phyloP scores from a whole-genome alignment of 1,140 invertebrate genomes.

The Schlechtendalia chinensis region DNA sequence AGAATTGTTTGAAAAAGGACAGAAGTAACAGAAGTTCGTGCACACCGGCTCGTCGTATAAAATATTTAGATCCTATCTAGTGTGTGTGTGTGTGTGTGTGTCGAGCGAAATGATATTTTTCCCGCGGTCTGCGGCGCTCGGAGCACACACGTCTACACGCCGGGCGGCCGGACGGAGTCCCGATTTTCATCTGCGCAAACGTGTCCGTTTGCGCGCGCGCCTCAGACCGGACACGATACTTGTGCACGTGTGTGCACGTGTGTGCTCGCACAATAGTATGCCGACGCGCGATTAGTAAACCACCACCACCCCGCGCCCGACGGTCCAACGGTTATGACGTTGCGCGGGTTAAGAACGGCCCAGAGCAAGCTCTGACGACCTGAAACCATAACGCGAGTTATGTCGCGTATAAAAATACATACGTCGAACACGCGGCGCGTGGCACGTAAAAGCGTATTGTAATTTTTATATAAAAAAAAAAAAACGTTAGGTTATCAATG shows the following conservation, averaged over 20 bases:
- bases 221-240: neutral
- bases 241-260: neutral
- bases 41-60: neutral
- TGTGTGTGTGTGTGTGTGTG: neutral
- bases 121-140: neutral
- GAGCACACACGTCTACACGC: neutral
- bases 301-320: too few species aligned
- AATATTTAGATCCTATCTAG: constrained; percentile 18
- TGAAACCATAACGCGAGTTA: neutral
- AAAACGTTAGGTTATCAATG: too few species aligned
- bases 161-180: neutral
- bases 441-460: neutral
- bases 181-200: neutral
- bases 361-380: neutral
- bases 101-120: constrained; percentile 6
- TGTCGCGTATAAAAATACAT: neutral
- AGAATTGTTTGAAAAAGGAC: constrained; percentile 2
- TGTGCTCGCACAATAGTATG: neutral
- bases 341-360: neutral
- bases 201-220: neutral
- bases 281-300: too few species aligned
- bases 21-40: constrained; percentile 29
- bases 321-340: constrained; percentile 22
- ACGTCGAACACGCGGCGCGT: too few species aligned
- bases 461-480: too few species aligned